These are phyloP conservation scores for Anguilla rostrata DNA, from an alignment of 2,113 vertebrate species.

Conservation along the genomic window DNA sequence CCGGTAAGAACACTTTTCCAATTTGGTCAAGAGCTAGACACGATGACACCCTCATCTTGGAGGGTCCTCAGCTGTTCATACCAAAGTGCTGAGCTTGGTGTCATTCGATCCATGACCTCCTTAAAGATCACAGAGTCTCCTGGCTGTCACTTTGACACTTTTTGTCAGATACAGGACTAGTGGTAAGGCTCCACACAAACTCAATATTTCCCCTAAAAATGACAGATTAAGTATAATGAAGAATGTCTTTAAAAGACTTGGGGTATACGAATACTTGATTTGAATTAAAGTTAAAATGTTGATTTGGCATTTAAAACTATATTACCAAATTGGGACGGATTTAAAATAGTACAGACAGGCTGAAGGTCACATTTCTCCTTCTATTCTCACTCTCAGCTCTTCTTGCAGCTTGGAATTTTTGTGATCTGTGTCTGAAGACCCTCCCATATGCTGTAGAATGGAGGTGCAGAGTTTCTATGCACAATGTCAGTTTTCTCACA, in stretches of 20 bases:
- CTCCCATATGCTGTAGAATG: neutral
- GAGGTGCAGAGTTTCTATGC: neutral
- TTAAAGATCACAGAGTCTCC: conserved; percentile 57
- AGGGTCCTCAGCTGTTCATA: conserved; percentile 83
- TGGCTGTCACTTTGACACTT: conserved; percentile 43
- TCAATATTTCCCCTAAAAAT: neutral
- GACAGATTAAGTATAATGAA: neutral
- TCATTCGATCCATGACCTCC: conserved; percentile 72
- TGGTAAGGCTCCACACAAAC: neutral
- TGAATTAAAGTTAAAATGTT: neutral
- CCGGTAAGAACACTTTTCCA: conserved; percentile 27
- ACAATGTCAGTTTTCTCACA: neutral
- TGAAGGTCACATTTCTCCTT: conserved; percentile 67
- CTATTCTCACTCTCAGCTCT: conserved; percentile 58
- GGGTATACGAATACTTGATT: neutral
- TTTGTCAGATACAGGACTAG: neutral
- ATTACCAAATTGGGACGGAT: conserved; percentile 28
- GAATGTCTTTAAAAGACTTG: neutral
- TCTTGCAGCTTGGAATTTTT: conserved; percentile 41
- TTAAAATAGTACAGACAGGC: conserved; percentile 62
- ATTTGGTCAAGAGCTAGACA: conserved; percentile 33
- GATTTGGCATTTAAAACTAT: conserved; percentile 32
- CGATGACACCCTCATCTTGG: conserved; percentile 44
- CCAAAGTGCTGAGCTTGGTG: conserved; percentile 77
- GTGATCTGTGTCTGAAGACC: conserved; percentile 11